Conservation (phyloP, 2,888 invertebrate species). For the Calliopum simillimum region DNA sequence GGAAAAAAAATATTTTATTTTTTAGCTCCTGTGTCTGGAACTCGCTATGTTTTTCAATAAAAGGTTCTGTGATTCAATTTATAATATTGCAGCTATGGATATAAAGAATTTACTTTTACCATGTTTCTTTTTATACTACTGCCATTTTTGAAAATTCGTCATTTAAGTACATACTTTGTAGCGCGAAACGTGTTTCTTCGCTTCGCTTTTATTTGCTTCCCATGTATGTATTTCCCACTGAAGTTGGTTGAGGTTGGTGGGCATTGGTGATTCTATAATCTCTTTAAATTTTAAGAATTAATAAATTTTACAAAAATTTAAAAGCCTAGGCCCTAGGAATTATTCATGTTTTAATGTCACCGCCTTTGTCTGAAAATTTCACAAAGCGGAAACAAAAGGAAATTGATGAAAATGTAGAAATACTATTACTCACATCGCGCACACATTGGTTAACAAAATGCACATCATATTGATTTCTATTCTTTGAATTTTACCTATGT, state of each 20-base stretch:
- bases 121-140: too few species aligned
- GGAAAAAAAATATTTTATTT: too few species aligned
- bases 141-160: not conserved
- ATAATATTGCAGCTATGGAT: too few species aligned
- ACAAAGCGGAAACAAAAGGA: slow-evolving; percentile 32
- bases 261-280: not conserved
- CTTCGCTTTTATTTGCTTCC: too few species aligned
- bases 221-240: slow-evolving; percentile 11
- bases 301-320: too few species aligned
- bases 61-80: too few species aligned
- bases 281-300: not conserved
- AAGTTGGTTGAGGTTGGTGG: slow-evolving; percentile 12
- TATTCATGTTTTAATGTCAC: slow-evolving; percentile 11
- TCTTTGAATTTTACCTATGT: not conserved
- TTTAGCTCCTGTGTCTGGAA: too few species aligned
- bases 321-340: too few species aligned
- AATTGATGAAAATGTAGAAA: slow-evolving; percentile 19
- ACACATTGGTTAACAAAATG: not conserved
- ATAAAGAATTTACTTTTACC: too few species aligned
- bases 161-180: slow-evolving; percentile 32
- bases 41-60: too few species aligned
- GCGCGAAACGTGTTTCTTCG: slow-evolving; percentile 63
- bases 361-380: not conserved
- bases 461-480: slow-evolving; percentile 28
- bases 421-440: not conserved